phyloP scores from a whole-genome alignment of 2,113 vertebrate genomes.

The Xiphophorus maculatus region DNA sequence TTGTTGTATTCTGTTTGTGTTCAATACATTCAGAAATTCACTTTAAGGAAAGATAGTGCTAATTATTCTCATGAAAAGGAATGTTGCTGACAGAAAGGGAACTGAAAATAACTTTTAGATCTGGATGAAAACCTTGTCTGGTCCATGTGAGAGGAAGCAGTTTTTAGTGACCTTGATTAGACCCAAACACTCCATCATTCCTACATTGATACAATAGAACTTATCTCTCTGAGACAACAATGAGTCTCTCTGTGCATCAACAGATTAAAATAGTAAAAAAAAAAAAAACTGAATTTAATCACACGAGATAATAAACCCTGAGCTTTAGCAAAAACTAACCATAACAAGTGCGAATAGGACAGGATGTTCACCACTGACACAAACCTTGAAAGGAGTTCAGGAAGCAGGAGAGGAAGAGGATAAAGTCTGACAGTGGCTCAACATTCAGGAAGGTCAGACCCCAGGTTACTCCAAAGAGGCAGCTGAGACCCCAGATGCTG shows the following conservation, averaged over 20 bases:
- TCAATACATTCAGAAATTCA: no score
- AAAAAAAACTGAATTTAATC: background rate
- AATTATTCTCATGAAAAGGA: no score
- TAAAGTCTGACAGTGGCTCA: slow-evolving; percentile 51
- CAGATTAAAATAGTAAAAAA: background rate
- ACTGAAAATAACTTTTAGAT: slow-evolving; percentile 30
- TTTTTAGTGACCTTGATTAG: slow-evolving; percentile 31
- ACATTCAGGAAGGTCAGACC: slow-evolving; percentile 70
- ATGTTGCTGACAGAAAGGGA: background rate
- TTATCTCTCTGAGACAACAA: slow-evolving; percentile 24
- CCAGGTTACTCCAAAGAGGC: slow-evolving; percentile 79
- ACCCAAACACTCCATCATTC: slow-evolving; percentile 43
- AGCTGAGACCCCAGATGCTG: slow-evolving; percentile 83
- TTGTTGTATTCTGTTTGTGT: no score
- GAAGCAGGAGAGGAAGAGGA: slow-evolving; percentile 74
- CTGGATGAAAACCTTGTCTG: background rate
- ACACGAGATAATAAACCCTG: background rate
- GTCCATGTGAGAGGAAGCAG: slow-evolving; percentile 39
- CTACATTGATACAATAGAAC: slow-evolving; percentile 54
- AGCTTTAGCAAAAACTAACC: no score
- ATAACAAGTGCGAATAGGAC: background rate
- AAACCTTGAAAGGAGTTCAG: slow-evolving; percentile 81
- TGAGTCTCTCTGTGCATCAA: slow-evolving; percentile 1
- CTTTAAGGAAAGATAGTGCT: no score
- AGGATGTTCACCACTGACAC: background rate